These are phyloP conservation scores for Grapholita molesta DNA, from an alignment of 1,140 invertebrate species.

Conservation along the genomic window DNA sequence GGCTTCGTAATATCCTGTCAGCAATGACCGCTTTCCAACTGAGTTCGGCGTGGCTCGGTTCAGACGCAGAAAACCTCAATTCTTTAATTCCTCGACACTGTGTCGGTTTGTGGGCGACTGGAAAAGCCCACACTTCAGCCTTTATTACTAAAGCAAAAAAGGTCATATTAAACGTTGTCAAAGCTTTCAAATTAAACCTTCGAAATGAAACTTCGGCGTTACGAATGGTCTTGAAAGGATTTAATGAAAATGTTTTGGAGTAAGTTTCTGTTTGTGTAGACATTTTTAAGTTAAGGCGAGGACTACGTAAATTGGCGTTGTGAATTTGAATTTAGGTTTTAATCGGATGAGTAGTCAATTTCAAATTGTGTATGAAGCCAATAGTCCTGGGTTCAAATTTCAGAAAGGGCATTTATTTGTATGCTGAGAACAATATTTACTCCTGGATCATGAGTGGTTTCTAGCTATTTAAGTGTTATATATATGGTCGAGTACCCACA, in stretches of 20 bases:
- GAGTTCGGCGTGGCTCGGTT: slow-evolving; percentile 25
- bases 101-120: slow-evolving; percentile 23
- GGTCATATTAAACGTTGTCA: slow-evolving; percentile 56
- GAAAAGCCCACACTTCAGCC: slow-evolving; percentile 48
- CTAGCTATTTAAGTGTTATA: no score
- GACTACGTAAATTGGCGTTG: neutral
- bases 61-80: slow-evolving; percentile 17
- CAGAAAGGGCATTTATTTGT: no score
- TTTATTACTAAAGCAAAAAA: slow-evolving; percentile 71
- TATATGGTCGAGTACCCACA: no score
- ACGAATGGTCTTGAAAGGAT: slow-evolving; percentile 8
- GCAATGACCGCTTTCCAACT: slow-evolving; percentile 48
- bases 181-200: slow-evolving; percentile 64
- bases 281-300: slow-evolving; percentile 9
- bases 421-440: no score
- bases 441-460: no score
- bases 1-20: slow-evolving; percentile 71
- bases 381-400: no score
- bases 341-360: neutral
- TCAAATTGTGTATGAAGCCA: no score
- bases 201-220: slow-evolving; percentile 54
- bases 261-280: slow-evolving; percentile 11
- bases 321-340: neutral
- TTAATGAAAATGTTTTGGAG: slow-evolving; percentile 11
- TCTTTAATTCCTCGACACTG: slow-evolving; percentile 19